Evolutionary conservation across 2,888 invertebrate species (phyloP).

Genomic region (Acanthosepion esculentum): DNA sequence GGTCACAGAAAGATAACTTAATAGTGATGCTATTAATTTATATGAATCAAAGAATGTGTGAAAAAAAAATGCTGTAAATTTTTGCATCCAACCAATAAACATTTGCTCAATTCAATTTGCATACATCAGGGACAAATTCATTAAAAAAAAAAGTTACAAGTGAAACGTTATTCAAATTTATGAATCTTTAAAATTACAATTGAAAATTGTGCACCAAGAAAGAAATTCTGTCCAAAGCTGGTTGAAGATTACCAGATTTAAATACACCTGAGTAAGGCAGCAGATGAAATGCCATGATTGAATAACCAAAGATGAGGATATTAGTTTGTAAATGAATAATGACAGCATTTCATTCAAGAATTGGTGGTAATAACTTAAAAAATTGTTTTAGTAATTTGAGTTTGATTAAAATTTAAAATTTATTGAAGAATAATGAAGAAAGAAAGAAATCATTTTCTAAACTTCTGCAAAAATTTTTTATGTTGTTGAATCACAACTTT

Average conservation of each 20-base stretch:
- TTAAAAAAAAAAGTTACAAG: no score
- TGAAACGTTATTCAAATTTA: no score
- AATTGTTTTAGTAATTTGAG: not conserved
- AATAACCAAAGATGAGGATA: not conserved
- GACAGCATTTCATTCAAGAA: not conserved
- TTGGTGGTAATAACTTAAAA: not conserved
- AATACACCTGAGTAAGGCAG: not conserved
- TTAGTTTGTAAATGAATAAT: not conserved
- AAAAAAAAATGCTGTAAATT: no score
- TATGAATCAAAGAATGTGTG: no score
- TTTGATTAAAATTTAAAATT: not conserved
- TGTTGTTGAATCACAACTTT: not conserved
- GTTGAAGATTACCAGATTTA: not conserved
- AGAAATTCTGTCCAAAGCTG: not conserved
- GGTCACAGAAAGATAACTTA: no score
- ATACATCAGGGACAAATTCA: no score
- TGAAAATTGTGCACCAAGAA: not conserved
- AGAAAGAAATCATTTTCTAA: not conserved
- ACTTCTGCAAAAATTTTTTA: not conserved
- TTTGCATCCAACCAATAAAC: no score
- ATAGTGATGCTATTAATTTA: no score
- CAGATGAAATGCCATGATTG: not conserved
- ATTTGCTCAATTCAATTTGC: no score
- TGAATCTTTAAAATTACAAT: no score
- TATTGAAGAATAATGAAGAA: not conserved